Evolutionary conservation across 1,140 invertebrate species (phyloP).

Genomic region (Calliphora vicina): DNA sequence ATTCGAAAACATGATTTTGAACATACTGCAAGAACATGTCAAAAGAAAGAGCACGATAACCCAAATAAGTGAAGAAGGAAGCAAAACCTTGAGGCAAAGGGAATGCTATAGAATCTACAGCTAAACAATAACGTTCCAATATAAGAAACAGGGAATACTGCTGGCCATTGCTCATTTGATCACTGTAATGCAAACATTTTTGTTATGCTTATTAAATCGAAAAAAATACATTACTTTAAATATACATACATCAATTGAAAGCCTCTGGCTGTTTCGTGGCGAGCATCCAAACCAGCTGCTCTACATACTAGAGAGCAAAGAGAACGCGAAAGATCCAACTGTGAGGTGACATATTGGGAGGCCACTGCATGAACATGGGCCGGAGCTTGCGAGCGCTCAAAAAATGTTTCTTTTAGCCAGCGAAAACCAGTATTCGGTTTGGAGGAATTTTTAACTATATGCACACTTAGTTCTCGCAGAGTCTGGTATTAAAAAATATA

Average conservation of each 20-base stretch:
- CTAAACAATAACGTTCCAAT: constrained; percentile 78
- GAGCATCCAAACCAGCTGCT: constrained; percentile 71
- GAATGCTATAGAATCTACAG: constrained; percentile 80
- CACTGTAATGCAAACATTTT: constrained; percentile 65
- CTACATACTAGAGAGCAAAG: constrained; percentile 78
- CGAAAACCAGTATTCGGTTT: constrained; percentile 63
- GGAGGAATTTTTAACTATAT: constrained; percentile 74
- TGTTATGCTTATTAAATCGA: background rate
- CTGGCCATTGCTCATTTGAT: constrained; percentile 74
- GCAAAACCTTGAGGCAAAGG: constrained; percentile 85
- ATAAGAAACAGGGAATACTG: constrained; percentile 75
- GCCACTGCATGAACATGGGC: constrained; percentile 82
- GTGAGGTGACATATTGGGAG: constrained; percentile 79
- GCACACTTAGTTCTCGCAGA: constrained; percentile 81
- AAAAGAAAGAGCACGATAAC: constrained; percentile 77
- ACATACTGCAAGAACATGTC: constrained; percentile 82
- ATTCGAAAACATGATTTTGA: constrained; percentile 79
- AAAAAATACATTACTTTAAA: background rate
- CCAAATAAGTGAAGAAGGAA: constrained; percentile 86
- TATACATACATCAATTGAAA: constrained; percentile 76
- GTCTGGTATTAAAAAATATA: constrained; percentile 66
- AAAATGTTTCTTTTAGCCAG: constrained; percentile 62
- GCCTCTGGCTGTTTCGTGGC: constrained; percentile 74
- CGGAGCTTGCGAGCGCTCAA: constrained; percentile 68
- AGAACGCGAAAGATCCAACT: constrained; percentile 78